phyloP scores from a whole-genome alignment of 2,888 invertebrate species.

The Campopleginae sp. region DNA sequence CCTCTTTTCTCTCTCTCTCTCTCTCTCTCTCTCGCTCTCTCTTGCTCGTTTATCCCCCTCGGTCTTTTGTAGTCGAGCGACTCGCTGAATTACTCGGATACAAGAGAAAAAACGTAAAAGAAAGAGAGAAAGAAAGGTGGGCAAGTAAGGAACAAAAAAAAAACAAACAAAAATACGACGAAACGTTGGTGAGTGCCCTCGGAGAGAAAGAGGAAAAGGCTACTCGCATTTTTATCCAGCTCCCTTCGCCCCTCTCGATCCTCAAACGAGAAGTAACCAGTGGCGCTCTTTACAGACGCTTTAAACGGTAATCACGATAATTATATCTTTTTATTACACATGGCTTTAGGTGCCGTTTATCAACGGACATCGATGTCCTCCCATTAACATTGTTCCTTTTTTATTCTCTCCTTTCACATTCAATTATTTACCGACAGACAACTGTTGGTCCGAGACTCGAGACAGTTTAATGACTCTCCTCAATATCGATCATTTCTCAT shows the following conservation, averaged over 20 bases:
- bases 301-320: conserved; percentile 60
- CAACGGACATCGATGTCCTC: background rate
- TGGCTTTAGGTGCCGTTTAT: background rate
- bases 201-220: conserved; percentile 49
- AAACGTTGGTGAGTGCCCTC: conserved; percentile 65
- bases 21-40: conserved; percentile 30
- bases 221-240: conserved; percentile 56
- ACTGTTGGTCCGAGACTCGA: background rate
- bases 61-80: conserved; percentile 68
- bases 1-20: conserved; percentile 42
- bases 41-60: conserved; percentile 64
- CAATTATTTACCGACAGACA: background rate
- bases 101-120: conserved; percentile 44
- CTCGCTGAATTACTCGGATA: conserved; percentile 68
- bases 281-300: conserved; percentile 63
- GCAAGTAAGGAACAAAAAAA: conserved; percentile 56
- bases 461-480: background rate
- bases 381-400: background rate
- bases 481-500: background rate
- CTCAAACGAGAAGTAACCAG: conserved; percentile 46
- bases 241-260: conserved; percentile 11
- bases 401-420: background rate
- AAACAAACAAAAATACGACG: too few relatives aligned
- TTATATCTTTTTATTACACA: conserved; percentile 42
- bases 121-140: conserved; percentile 43